phyloP scores from a whole-genome alignment of 92 coral and sea anemone genomes.

The Palythoa grandis region DNA sequence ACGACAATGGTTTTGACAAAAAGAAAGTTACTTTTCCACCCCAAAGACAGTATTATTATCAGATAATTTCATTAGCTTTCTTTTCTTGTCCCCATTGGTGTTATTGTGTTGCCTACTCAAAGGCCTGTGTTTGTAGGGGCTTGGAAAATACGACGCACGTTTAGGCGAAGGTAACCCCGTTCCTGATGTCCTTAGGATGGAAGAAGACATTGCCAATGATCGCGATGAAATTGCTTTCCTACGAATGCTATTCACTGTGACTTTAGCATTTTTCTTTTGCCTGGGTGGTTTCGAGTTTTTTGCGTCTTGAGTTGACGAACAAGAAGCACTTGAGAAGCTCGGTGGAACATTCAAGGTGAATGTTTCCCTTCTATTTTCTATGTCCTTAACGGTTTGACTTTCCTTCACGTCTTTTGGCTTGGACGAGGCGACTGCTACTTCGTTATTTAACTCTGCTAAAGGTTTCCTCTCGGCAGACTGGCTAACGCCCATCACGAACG shows the following conservation, averaged over 20 bases:
- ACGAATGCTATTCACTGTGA: neutral
- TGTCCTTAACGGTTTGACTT: neutral
- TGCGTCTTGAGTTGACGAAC: constrained; percentile 5
- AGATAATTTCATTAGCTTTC: constrained; percentile 13
- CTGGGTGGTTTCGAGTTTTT: constrained; percentile 8
- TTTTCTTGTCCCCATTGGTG: constrained; percentile 19
- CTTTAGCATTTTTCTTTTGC: neutral
- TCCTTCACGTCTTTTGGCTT: neutral
- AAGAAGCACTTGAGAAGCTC: neutral
- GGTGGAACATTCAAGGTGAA: constrained; percentile 32
- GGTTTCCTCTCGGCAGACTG: constrained; percentile 10
- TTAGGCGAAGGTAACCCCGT: constrained; percentile 19
- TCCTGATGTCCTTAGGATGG: constrained; percentile 20
- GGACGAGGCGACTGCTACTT: neutral
- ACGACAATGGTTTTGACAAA: too few relatives aligned
- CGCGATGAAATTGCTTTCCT: constrained; percentile 9
- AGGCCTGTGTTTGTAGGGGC: constrained; percentile 32
- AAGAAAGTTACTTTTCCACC: neutral
- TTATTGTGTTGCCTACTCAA: neutral
- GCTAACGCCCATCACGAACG: constrained; percentile 21
- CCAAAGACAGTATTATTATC: neutral
- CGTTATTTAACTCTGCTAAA: constrained; percentile 19
- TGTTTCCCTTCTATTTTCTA: constrained; percentile 22
- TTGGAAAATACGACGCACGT: constrained; percentile 29
- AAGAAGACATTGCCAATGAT: constrained; percentile 2